A percentile compares a stretch with the other conserved stretches of the same genome.
phyloP scores from a whole-genome alignment of 2,888 invertebrate species.

The Fabriciana adippe region DNA sequence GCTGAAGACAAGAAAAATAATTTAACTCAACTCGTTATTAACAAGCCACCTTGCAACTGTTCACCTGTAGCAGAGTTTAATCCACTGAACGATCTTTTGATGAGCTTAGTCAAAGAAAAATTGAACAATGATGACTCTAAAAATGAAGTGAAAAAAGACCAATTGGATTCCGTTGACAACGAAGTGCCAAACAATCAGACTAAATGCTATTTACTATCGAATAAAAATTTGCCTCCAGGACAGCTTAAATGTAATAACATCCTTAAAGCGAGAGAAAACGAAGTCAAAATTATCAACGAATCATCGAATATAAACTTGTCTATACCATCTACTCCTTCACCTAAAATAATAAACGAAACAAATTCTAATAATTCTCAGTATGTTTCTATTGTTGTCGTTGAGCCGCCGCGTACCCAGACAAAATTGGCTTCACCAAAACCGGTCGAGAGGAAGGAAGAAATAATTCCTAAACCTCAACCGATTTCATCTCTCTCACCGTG shows the following conservation, averaged over 20 bases:
- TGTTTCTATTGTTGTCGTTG: slow-evolving; percentile 77
- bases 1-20: slow-evolving; percentile 73
- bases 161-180: slow-evolving; percentile 73
- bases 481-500: slow-evolving; percentile 90
- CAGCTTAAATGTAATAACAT: slow-evolving; percentile 96
- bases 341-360: slow-evolving; percentile 80
- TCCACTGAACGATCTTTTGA: slow-evolving; percentile 75
- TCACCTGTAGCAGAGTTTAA: slow-evolving; percentile 74
- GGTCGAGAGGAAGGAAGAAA: slow-evolving; percentile 75
- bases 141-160: slow-evolving; percentile 83
- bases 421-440: slow-evolving; percentile 73
- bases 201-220: slow-evolving; percentile 84
- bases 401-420: slow-evolving; percentile 66
- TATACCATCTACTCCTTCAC: slow-evolving; percentile 74
- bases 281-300: slow-evolving; percentile 75
- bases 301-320: slow-evolving; percentile 71
- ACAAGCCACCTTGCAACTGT: slow-evolving; percentile 74
- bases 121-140: slow-evolving; percentile 85
- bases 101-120: slow-evolving; percentile 78
- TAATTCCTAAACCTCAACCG: slow-evolving; percentile 81
- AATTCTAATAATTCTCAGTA: slow-evolving; percentile 76
- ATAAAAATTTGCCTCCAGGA: slow-evolving; percentile 91
- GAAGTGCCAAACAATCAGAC: slow-evolving; percentile 88
- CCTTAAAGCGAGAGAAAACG: slow-evolving; percentile 88
- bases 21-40: slow-evolving; percentile 69